Conservation (phyloP, 2,888 invertebrate species). For the Chymomyza fuscimana region DNA sequence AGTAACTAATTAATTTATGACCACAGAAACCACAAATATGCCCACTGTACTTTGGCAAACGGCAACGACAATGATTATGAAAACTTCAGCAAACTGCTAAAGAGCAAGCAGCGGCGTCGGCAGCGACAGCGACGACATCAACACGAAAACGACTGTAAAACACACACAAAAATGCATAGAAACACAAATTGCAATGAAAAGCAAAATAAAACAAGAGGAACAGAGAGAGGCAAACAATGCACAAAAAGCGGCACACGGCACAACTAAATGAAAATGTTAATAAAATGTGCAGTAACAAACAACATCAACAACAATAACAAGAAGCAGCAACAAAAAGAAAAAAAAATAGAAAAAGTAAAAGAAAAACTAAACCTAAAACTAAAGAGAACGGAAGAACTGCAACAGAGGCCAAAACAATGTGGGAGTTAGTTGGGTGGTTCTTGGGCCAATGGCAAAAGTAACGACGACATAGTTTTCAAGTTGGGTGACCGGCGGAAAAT, state of each 20-base stretch:
- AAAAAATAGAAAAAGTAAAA: conserved; percentile 34
- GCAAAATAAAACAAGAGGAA: conserved; percentile 52
- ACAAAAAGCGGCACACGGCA: conserved; percentile 27
- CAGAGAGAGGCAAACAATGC: conserved; percentile 12
- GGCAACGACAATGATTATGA: conserved; percentile 63
- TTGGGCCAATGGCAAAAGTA: background rate
- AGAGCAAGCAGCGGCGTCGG: conserved; percentile 61
- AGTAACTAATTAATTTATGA: background rate
- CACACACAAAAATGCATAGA: conserved; percentile 73
- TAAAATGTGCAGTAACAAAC: conserved; percentile 51
- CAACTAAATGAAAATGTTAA: conserved; percentile 71
- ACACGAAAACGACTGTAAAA: conserved; percentile 71
- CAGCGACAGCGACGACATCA: conserved; percentile 15
- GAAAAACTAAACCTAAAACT: conserved; percentile 61
- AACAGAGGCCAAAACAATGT: background rate
- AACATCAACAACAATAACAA: conserved; percentile 15
- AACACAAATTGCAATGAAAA: conserved; percentile 73
- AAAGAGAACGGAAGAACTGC: conserved; percentile 65
- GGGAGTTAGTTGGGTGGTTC: background rate
- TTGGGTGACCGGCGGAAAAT: background rate
- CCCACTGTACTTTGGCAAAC: background rate
- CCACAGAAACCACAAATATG: background rate
- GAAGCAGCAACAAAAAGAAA: conserved; percentile 25
- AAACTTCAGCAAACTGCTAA: conserved; percentile 66
- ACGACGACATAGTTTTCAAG: background rate